Evolutionary conservation across 2,888 invertebrate genomes (phyloP), one percentile per base, ranked within the genome.

Genomic region (Andrena chrysosceles): DNA sequence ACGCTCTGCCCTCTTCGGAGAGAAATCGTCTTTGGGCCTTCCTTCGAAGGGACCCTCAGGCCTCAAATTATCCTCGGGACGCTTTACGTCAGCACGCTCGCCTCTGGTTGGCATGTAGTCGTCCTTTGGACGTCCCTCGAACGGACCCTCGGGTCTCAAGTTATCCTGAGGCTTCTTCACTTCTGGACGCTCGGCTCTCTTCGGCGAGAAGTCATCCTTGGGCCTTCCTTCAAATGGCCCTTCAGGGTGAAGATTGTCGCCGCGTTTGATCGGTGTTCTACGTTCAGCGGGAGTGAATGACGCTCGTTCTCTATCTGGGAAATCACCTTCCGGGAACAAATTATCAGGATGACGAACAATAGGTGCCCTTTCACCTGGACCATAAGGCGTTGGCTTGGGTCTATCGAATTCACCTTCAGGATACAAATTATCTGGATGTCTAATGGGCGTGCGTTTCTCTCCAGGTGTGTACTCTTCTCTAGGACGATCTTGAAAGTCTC

Each of bases 181-280:
- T 81, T 96, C 95, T 1, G 95, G 95, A 64, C 96, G 94, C 90
- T 96, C 96, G 10, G 95, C 96, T 79, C 94, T 94, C 2, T 74
- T 86, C 7, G 90, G 89, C 4, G 54, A 59, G 60, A 76, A 89
- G 59, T 89, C 87, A 16, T 89, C 87, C 63, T 93, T 85, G 62
- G 93, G 91, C 10, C 91, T 90, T 56, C 91, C 91, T 8, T 93
- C 93, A 82, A 96, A 95, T 1, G 95, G 95, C 64, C 96, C 94
- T 90, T 93, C 94, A 1, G 94, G 94, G 33, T 90, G 89, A 0
- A 95, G 90, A 85, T 95, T 96, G 89, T 96, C 96, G 94, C 89
- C 92, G 26, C 94, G 95, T 86, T 93, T 95, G n/a, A 60, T 70
- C 7, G 70, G 68, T 1, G 54, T 33, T 20, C 67, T 68, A 4